Base-by-base conservation (phyloP, 2,113 vertebrate genomes). In the Bubo scandiacus region DNA sequence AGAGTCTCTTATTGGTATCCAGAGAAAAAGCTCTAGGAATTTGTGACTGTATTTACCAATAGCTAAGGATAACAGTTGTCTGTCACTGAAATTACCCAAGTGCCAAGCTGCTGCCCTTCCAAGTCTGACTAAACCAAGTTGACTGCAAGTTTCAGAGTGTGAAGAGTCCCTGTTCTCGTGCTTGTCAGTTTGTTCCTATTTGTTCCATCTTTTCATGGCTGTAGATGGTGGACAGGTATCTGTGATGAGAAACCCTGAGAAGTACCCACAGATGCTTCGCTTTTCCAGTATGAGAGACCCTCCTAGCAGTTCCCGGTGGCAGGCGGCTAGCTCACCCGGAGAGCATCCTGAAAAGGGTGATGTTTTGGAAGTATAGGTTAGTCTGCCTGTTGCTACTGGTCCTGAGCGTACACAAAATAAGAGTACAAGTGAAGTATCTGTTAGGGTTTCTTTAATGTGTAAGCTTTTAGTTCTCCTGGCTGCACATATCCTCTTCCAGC, bases 1-100 rank as follows among this genome's bases (percentile, higher is more conserved):
- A 0, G 4, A 93, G 54, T 61, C 70, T 96, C 55, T 81, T 87
- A 34, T 4, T 84, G 78, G 23, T 87, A 71, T 83, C 54, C n/a
- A 51, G 38, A 78, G 57, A 74, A 70, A n/a, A 92, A 85, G 32
- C 71, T 95, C 58, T 55, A 88, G 90, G 93, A 94, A 80, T 94
- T 73, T 82, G 38, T 58, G 61, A 43, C 67, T 59, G 40, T 72
- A 19, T 95, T 95, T 96, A 92, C 58, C 30, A 66, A 47, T 73
- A 85, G 45, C 81, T 82, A 43, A 72, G 52, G 90, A 72, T 43
- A 51, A 11, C 54, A 75, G 43, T 68, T 94, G 38, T 58, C 72
- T 86, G 71, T 88, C 59, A 36, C 43, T 58, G 82, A 65, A 92
- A 62, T 87, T 68, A 71, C 58, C 52, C 27, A 19, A 25, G 47